Evolutionary conservation across 1,140 invertebrate genomes (phyloP).

Genomic region (Drosophila bocqueti): DNA sequence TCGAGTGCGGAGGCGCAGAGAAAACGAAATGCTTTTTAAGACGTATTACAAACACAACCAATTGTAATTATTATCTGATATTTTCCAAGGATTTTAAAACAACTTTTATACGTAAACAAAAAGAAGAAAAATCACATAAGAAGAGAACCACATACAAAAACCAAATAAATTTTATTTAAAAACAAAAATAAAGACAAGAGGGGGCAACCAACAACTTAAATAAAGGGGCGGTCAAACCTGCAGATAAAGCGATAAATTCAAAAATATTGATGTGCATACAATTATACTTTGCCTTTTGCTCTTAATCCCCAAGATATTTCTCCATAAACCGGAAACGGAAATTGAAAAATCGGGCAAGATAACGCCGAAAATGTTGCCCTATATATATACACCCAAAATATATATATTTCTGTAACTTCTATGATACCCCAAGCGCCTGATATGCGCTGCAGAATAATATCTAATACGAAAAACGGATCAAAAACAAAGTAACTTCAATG

Average conservation of each 20-base stretch:
- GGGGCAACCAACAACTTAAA: conserved; percentile 36
- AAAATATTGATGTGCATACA: conserved; percentile 54
- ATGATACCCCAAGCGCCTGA: conserved; percentile 71
- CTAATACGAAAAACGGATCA: conserved; percentile 72
- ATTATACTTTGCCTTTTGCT: conserved; percentile 38
- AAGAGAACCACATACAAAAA: conserved; percentile 48
- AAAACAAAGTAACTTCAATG: conserved; percentile 72
- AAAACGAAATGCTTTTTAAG: conserved; percentile 69
- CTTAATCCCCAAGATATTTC: conserved; percentile 36
- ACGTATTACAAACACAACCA: conserved; percentile 55
- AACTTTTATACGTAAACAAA: conserved; percentile 79
- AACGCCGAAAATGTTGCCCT: conserved; percentile 41
- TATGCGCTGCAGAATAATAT: conserved; percentile 74
- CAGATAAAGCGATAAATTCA: conserved; percentile 35
- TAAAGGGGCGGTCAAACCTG: conserved; percentile 49
- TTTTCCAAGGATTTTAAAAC: conserved; percentile 80
- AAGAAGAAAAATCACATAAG: conserved; percentile 47
- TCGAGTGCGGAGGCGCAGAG: conserved; percentile 43
- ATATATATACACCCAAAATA: conserved; percentile 57
- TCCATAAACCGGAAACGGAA: conserved; percentile 35
- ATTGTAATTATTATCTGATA: conserved; percentile 81
- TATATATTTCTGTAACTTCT: conserved; percentile 79
- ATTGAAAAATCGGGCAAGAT: conserved; percentile 39
- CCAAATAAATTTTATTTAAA: conserved; percentile 68
- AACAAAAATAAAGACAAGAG: conserved; percentile 22